Evolutionary conservation across 2,113 vertebrate species (phyloP).

Genomic region (Erythrolamprus reginae): DNA sequence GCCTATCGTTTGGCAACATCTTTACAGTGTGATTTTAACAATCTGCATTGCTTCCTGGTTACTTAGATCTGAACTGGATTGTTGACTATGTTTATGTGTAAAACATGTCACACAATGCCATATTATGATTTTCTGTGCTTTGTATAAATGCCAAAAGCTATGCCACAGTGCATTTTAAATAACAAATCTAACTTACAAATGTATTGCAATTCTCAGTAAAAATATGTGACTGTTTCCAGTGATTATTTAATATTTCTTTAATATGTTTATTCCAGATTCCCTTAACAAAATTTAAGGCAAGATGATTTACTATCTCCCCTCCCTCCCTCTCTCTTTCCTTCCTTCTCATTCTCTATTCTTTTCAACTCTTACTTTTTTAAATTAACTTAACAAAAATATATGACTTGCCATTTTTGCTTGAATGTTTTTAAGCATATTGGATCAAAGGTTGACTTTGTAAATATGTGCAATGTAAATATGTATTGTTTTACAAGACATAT

Average conservation of each 20-base stretch:
- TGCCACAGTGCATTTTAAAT: background rate
- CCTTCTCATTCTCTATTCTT: background rate
- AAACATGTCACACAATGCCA: background rate
- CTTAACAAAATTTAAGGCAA: background rate
- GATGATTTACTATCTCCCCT: too few relatives aligned
- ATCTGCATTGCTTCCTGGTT: background rate
- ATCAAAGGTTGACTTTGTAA: constrained; percentile 41
- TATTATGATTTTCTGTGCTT: background rate
- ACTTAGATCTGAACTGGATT: background rate
- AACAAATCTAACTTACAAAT: background rate
- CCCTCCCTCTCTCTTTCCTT: too few relatives aligned
- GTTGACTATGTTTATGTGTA: background rate
- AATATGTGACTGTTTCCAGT: background rate
- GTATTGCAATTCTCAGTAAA: background rate
- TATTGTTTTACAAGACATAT: background rate
- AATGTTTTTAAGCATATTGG: constrained; percentile 41
- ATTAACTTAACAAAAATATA: constrained; percentile 18
- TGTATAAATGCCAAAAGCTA: background rate
- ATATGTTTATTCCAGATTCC: background rate
- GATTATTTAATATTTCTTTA: background rate
- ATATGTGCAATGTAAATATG: background rate
- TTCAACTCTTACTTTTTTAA: background rate
- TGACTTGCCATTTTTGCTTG: constrained; percentile 30
- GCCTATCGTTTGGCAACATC: background rate
- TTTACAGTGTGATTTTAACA: background rate